These are phyloP conservation scores for Drosophila paramelanica DNA, from an alignment of 2,888 invertebrate species.

Conservation along the genomic window DNA sequence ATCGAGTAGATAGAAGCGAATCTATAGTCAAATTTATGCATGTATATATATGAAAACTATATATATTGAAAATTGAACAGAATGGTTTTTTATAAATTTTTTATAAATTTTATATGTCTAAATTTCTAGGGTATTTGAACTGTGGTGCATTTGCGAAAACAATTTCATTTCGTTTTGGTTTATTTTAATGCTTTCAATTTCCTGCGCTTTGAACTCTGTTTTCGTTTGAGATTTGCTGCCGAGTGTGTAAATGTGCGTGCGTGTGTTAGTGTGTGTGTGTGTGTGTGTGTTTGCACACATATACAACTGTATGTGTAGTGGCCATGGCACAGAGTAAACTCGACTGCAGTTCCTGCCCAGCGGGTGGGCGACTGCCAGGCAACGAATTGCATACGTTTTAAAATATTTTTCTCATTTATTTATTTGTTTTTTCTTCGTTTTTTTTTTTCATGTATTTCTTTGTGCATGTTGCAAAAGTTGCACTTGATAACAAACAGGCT, in stretches of 20 bases:
- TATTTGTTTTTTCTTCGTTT: slow-evolving; percentile 10
- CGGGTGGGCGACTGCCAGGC: slow-evolving; percentile 40
- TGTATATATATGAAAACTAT: too few relatives aligned
- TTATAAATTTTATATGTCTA: too few relatives aligned
- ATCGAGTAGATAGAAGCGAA: too few relatives aligned
- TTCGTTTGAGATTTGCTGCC: slow-evolving; percentile 56
- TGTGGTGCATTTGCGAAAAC: background rate
- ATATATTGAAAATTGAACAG: too few relatives aligned
- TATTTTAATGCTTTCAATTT: slow-evolving; percentile 61
- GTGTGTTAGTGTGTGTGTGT: slow-evolving; percentile 2
- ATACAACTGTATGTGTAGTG: background rate
- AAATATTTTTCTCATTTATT: slow-evolving; percentile 29
- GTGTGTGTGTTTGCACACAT: background rate
- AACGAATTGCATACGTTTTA: slow-evolving; percentile 69
- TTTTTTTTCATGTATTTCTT: slow-evolving; percentile 14
- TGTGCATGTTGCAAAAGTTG: slow-evolving; percentile 31
- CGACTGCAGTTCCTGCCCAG: slow-evolving; percentile 39
- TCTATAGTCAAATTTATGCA: too few relatives aligned
- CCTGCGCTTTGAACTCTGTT: slow-evolving; percentile 70
- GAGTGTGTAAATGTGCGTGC: slow-evolving; percentile 14
- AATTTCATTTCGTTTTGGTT: slow-evolving; percentile 15
- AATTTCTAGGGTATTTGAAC: background rate
- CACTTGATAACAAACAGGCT: slow-evolving; percentile 43
- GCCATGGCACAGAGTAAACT: slow-evolving; percentile 30
- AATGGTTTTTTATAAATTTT: too few relatives aligned